These are phyloP conservation scores for Bettongia penicillata DNA, from an alignment of 2,113 vertebrate species.

Conservation along the genomic window DNA sequence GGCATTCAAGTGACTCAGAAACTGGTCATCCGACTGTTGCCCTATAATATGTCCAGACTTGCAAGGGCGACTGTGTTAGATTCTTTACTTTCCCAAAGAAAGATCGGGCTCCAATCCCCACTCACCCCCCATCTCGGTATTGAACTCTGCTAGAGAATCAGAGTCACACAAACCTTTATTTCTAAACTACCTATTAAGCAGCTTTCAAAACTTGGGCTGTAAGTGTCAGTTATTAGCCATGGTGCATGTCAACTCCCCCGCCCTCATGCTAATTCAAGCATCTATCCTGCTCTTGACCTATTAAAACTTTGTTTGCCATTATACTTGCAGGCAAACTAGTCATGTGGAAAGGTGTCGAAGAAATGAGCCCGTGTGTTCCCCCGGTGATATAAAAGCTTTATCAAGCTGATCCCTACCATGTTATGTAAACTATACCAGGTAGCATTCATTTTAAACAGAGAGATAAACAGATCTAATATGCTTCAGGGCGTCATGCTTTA, in stretches of 20 bases:
- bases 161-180: conserved; percentile 68
- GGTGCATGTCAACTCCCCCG: conserved; percentile 63
- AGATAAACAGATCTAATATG: conserved; percentile 90
- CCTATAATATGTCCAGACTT: conserved; percentile 23
- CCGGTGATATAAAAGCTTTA: conserved; percentile 88
- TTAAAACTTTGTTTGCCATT: conserved; percentile 89
- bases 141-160: conserved; percentile 67
- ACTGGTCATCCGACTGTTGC: conserved; percentile 48
- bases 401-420: conserved; percentile 88
- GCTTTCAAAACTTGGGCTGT: conserved; percentile 62
- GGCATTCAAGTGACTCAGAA: conserved; percentile 38
- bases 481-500: conserved; percentile 89
- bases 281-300: conserved; percentile 83
- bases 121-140: conserved; percentile 13
- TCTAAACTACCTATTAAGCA: conserved; percentile 74
- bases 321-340: conserved; percentile 83
- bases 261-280: conserved; percentile 69
- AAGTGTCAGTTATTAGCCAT: conserved; percentile 75
- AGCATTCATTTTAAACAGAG: conserved; percentile 86
- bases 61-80: background rate
- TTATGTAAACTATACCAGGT: conserved; percentile 89
- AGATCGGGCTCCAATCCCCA: background rate
- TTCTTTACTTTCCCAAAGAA: background rate
- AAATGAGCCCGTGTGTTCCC: conserved; percentile 85
- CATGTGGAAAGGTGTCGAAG: conserved; percentile 86